A percentile compares a stretch with the other conserved stretches of the same genome.
Conservation (phyloP, 1,140 invertebrate genomes). For the Geopemphigus sp. region DNA sequence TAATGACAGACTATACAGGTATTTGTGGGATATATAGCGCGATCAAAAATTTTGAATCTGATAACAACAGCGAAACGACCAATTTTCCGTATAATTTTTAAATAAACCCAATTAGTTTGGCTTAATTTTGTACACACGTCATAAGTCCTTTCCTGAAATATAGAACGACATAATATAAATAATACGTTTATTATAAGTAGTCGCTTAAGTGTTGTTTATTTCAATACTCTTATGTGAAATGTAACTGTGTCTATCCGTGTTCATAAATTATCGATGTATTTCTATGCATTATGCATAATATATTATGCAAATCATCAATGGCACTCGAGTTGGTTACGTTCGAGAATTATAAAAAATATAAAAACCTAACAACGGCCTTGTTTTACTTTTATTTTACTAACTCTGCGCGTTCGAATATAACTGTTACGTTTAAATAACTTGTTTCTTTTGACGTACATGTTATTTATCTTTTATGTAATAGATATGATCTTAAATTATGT, state of each 20-base stretch:
- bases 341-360: background rate
- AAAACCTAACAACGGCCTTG: too few relatives aligned
- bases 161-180: background rate
- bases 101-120: background rate
- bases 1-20: background rate
- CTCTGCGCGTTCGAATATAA: background rate
- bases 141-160: background rate
- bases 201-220: background rate
- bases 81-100: too few relatives aligned
- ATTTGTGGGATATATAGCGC: background rate
- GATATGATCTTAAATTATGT: background rate
- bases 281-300: background rate
- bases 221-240: background rate
- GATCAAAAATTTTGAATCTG: background rate
- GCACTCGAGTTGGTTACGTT: background rate
- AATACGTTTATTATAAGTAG: too few relatives aligned
- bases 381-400: conserved; percentile 2
- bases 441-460: background rate
- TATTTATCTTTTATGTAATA: background rate
- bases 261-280: conserved; percentile 14
- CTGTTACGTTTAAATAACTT: background rate
- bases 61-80: too few relatives aligned
- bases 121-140: background rate
- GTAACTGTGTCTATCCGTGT: background rate
- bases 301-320: background rate